Evolutionary conservation across 53 echinoderm and acorn worm genomes (phyloP), one percentile per base, ranked within the genome.

Genomic region (Patiria pectinifera): DNA sequence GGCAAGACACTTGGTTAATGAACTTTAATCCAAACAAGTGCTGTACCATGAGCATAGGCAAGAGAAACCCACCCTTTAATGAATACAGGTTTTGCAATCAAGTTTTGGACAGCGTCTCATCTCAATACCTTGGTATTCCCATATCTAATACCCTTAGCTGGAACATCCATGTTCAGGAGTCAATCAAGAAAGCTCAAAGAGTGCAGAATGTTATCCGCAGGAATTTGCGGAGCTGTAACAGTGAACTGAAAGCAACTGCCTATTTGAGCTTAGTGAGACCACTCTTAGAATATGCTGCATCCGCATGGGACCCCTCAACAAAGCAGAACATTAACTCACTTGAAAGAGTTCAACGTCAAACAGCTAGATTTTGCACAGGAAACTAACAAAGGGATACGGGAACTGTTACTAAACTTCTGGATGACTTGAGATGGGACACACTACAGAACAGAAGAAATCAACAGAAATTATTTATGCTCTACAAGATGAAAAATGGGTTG

Each of bases 61-160:
- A 88, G 48, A 89, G 82, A 19, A 94, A 94, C 18, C 89, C 92
- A 35, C 81, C 91, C n/a, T n/a, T 3, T 19, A 93, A 86, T 53
- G 2, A 46, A 13, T 93, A 95, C 53, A 69, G 69, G 18, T 91
- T 93, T 59, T 91, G 87, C 81, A 78, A 78, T 45, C 59, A 66
- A 2, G 69, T 91, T 49, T 47, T 93, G 70, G 15, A 87, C 18
- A 48, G 26, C 12, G 90, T 89, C 4, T 7, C 83, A 58, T 71
- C 87, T 43, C 82, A 83, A 45, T 91, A 93, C 45, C 83, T 95
- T 7, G 95, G 95, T 10, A 76, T 94, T 0, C 80, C 78, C 6
- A 75, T 95, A 14, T 58, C 86, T 2, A 88, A 95, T 45, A 93
- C 85, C 4, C 78, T 93, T 7, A 78, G 72, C 18, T 91, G 91